Evolutionary conservation across 2,797 vertebrate genomes (phyloP), one percentile per base, ranked within the genome.

Genomic region (Rhadinocentrus ornatus): DNA sequence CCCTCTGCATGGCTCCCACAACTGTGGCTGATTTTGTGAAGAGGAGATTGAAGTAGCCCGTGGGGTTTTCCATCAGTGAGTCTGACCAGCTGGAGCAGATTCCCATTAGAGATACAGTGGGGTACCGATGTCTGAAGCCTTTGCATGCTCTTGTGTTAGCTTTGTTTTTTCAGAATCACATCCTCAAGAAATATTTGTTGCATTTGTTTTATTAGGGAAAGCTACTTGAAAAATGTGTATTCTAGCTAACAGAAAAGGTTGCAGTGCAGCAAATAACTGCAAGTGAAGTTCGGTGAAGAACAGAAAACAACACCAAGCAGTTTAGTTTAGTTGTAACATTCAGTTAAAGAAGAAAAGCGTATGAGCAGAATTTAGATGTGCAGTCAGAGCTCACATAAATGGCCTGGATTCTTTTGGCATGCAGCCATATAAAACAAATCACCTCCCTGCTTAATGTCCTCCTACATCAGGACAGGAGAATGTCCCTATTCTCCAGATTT

Each of bases 41-140:
- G 75, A 72, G 26, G 74, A 73, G 68, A 62, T 62, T 71, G 66
- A 73, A 70, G 78, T 46, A 68, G 84, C 88, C 88, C 64, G 66
- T 65, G 55, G 81, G 84, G 70, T 71, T 59, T 65, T 86, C 78
- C 67, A 80, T 75, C 81, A 85, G 73, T 24, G 46, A 64, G 31
- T 67, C 78, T 77, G 78, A 87, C 71, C 86, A 77, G 81, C 75
- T 82, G 81, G 83, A 88, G 77, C 81, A 73, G 75, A 88, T 73
- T 70, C 4, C 24, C 65, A 71, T 72, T 78, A 50, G 60, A 68
- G 69, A 76, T 76, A 26, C 71, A 81, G 86, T 78, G 60, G 72
- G 72, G 27, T 6, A 46, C 77, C 69, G 69, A 72, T 79, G 73
- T 84, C 78, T 79, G 69, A 84, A 59, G 86, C 71, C 81, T 18